Base-by-base conservation (phyloP, 30 jellyfish, hydroid and myxozoan species). In the Pelagia noctiluca region DNA sequence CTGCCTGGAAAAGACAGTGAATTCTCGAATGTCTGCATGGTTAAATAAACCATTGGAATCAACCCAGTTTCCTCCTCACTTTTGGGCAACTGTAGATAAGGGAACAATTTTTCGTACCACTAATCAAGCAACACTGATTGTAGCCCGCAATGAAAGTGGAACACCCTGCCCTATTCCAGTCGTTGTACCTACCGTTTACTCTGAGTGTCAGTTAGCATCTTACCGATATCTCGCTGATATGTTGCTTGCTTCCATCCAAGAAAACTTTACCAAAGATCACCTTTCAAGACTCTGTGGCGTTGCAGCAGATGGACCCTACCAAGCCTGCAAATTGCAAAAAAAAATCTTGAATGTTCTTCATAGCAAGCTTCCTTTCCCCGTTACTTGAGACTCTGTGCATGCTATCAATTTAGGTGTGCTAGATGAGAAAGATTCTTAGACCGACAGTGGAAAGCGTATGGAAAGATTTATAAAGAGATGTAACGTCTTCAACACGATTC, bases 311-410 rank as follows among this genome's bases (percentile, higher is more conserved):
- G 8, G 57, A 4, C 57, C 57, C 16, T 42, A 42, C 16, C 57
- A 42, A 42, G 57, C 57, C 57, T 42, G 57, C 16, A 16, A 16
- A 42, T 42, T 42, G 8, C 8, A 16, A 42, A 16, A 42, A 42
- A 8, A 16, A 42, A 4, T 42, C 16, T 42, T 42, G 57, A 16
- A 42, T 8, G 57, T 16, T 42, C 57, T 42, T 42, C n/a, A 76
- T 13, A 52, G 33, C 54, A 19, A 22, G 35, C 37, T 76, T 3
- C 19, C 63, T n/a, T 54, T 76, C 10, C 80, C 80, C 7, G 63
- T 76, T 2, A 76, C 78, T 16, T 76, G 78, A 79, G 78, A 76
- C 35, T 3, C 88, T 24, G 78, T 38, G 3, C 88, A 76, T 76
- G 63, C 35, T 25, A 2, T 76, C 3, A 76, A 50, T 29, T 36